Evolutionary conservation across 1,140 invertebrate species (phyloP).

Genomic region (Papilio polytes): DNA sequence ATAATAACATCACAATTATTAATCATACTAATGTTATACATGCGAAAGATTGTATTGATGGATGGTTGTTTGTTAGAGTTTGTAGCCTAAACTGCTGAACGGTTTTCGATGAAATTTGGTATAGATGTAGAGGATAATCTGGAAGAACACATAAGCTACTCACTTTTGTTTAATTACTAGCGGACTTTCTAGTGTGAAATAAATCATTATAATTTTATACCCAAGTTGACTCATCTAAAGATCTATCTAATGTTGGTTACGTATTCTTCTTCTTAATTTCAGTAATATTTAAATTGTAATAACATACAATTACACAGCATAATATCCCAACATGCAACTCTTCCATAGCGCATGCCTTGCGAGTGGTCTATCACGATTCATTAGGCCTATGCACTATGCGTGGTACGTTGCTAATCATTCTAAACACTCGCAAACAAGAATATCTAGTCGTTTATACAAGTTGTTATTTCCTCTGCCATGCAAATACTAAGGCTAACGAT

Average conservation of each 20-base stretch:
- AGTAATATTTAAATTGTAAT: neutral
- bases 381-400: neutral
- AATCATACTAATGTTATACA: too few relatives aligned
- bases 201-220: too few relatives aligned
- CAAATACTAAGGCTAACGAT: slow-evolving; percentile 52
- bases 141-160: too few relatives aligned
- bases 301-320: neutral
- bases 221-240: too few relatives aligned
- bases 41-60: too few relatives aligned
- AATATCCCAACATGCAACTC: neutral
- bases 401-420: slow-evolving; percentile 66
- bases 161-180: too few relatives aligned
- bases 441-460: slow-evolving; percentile 75
- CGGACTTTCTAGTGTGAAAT: too few relatives aligned
- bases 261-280: neutral
- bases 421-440: slow-evolving; percentile 69
- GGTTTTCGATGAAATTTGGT: too few relatives aligned
- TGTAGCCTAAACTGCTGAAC: too few relatives aligned
- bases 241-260: neutral
- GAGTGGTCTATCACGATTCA: slow-evolving; percentile 9
- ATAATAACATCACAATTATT: too few relatives aligned
- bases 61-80: too few relatives aligned
- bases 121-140: too few relatives aligned
- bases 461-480: slow-evolving; percentile 61
- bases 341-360: neutral